phyloP scores from a whole-genome alignment of 2,797 vertebrate genomes.

The Myiotriccus ornatus region DNA sequence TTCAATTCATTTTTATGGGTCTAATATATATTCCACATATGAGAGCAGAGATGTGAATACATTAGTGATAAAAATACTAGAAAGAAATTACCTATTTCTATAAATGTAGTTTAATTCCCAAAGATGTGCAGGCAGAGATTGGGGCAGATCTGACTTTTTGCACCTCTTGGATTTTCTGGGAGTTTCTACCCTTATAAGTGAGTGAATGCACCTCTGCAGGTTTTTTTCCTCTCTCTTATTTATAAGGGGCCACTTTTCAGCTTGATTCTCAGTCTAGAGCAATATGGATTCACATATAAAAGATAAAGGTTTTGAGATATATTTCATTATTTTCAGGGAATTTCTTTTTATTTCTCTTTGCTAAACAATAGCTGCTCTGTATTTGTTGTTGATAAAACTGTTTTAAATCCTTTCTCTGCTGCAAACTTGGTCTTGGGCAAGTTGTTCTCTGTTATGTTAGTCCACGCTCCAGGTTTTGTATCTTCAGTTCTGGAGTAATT shows the following conservation, averaged over 20 bases:
- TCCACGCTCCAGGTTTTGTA: neutral
- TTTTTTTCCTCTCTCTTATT: neutral
- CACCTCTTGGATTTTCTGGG: neutral
- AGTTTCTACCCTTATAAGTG: neutral
- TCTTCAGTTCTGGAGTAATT: neutral
- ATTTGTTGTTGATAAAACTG: neutral
- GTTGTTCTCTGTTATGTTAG: neutral
- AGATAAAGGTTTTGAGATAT: neutral
- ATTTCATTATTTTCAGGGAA: neutral
- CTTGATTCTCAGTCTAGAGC: neutral
- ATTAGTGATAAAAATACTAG: constrained; percentile 45
- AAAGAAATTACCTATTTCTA: constrained; percentile 35
- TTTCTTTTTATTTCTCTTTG: neutral
- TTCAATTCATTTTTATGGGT: constrained; percentile 52
- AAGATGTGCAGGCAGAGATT: neutral
- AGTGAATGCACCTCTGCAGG: neutral
- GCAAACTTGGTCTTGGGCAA: neutral
- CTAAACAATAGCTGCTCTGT: neutral
- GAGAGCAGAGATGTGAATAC: constrained; percentile 28
- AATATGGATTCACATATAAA: neutral
- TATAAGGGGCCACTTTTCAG: neutral
- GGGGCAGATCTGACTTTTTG: neutral
- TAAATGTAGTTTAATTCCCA: neutral
- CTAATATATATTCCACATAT: constrained; percentile 20
- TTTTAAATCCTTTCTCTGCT: neutral